Percentiles rank a stretch among this genome's conserved stretches.
phyloP scores from a whole-genome alignment of 2,888 invertebrate genomes.

The Deilephila porcellus region DNA sequence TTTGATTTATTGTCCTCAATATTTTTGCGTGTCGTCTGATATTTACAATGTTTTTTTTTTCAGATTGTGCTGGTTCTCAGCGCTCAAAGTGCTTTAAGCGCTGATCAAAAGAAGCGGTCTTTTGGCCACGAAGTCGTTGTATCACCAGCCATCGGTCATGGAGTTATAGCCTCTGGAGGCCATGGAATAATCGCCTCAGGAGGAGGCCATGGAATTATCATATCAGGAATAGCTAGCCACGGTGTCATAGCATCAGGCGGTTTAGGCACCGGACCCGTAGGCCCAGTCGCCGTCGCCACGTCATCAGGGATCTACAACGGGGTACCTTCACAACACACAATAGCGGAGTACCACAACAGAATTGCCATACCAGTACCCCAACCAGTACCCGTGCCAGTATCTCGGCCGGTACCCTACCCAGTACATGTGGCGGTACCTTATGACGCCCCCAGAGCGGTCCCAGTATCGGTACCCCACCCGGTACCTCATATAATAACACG shows the following conservation, averaged over 20 bases:
- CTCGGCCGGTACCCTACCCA: constrained; percentile 76
- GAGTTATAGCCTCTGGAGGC: neutral
- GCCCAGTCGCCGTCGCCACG: constrained; percentile 13
- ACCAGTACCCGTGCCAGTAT: constrained; percentile 69
- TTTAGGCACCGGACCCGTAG: constrained; percentile 24
- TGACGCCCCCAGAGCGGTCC: constrained; percentile 75
- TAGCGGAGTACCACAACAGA: constrained; percentile 75
- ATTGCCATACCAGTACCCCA: constrained; percentile 83
- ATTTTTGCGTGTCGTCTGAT: neutral
- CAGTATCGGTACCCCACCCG: constrained; percentile 78
- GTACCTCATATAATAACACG: constrained; percentile 77
- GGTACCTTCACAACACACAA: constrained; percentile 69
- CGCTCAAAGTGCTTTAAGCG: constrained; percentile 41
- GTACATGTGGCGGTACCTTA: constrained; percentile 81
- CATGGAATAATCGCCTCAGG: neutral
- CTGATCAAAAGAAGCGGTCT: constrained; percentile 47
- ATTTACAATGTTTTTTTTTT: constrained; percentile 34
- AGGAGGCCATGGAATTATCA: neutral
- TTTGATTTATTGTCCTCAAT: neutral
- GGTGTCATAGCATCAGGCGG: neutral
- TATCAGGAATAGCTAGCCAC: neutral
- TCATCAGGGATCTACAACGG: constrained; percentile 18
- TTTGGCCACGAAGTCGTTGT: constrained; percentile 3
- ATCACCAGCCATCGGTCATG: neutral
- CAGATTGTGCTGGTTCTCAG: constrained; percentile 58